Evolutionary conservation across 2,888 invertebrate species (phyloP), one percentile per base, ranked within the genome.

Genomic region (Petrophora chlorosata): DNA sequence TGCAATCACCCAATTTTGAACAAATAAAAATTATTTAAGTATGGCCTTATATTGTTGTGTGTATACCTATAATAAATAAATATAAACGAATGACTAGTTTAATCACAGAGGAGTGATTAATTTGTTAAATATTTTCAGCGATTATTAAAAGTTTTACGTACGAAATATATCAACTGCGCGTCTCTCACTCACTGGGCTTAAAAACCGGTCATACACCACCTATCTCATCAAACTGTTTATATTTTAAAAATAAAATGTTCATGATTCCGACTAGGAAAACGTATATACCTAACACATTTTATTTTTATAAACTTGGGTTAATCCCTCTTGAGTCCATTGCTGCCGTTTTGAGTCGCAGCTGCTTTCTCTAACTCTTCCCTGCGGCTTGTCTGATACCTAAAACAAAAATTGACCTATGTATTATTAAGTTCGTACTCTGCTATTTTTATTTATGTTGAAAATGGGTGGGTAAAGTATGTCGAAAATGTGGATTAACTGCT

Each of bases 241-340:
- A 38, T 15, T 40, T 36, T 46, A 43, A 39, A 39, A 49, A 41
- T 50, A 47, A 39, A 44, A 40, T 47, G 33, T 52, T 40, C 50
- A 39, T 50, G 44, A 50, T n/a, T 56, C 53, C 45, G 38, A 49
- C 58, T 51, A 56, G 36, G 14, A 48, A 36, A 36, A 22, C 30
- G 17, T 16, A 36, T 22, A 35, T 36, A 10, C 44, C 33, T 26
- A 44, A 45, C 28, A 10, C 26, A 34, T 35, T 28, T 26, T 45
- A 32, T 36, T 40, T 29, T 39, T 33, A 34, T 43, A 30, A 33
- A 32, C 15, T 39, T 26, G 5, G 23, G 33, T 82, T 91, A 93
- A 59, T 93, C 93, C 75, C 92, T 91, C 71, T 93, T 93, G 52
- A 92, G 84, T 40, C 93, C 93, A 67, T 92, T 93, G 49, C 92